phyloP scores from a whole-genome alignment of 2,113 vertebrate genomes.

The Rhabdornis inornatus region DNA sequence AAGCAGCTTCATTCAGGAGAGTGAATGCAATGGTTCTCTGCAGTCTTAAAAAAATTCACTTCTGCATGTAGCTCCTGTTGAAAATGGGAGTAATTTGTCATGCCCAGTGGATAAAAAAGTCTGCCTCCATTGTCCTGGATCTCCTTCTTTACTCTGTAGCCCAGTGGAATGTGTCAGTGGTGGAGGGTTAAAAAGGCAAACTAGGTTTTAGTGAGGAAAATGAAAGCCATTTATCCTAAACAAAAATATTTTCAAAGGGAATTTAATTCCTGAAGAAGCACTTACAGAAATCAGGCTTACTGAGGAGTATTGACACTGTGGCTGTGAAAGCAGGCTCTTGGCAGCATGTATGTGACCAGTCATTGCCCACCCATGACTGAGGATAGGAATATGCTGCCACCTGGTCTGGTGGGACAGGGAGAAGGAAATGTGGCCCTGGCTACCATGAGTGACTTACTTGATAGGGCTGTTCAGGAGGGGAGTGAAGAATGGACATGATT shows the following conservation, averaged over 20 bases:
- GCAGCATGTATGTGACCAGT: neutral
- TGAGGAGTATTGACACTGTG: neutral
- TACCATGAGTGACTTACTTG: neutral
- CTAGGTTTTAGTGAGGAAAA: neutral
- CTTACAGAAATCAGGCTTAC: neutral
- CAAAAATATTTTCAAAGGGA: neutral
- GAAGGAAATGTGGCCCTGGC: neutral
- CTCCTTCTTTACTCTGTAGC: neutral
- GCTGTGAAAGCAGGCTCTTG: neutral
- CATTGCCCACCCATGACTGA: neutral
- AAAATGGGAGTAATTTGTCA: neutral
- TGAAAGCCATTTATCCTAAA: neutral
- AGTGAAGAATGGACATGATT: neutral
- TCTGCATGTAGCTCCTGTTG: neutral
- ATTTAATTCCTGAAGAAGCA: neutral
- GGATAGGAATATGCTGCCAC: neutral
- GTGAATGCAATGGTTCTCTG: neutral
- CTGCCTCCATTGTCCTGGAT: neutral
- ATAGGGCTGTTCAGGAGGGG: rapidly evolving
- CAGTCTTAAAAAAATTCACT: neutral
- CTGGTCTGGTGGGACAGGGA: rapidly evolving
- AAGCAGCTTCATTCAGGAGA: neutral
- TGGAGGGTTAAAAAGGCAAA: neutral
- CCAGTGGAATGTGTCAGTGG: neutral
- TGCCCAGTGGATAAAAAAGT: neutral